Base-by-base conservation (phyloP, 2,797 vertebrate species). In the Artibeus lituratus region DNA sequence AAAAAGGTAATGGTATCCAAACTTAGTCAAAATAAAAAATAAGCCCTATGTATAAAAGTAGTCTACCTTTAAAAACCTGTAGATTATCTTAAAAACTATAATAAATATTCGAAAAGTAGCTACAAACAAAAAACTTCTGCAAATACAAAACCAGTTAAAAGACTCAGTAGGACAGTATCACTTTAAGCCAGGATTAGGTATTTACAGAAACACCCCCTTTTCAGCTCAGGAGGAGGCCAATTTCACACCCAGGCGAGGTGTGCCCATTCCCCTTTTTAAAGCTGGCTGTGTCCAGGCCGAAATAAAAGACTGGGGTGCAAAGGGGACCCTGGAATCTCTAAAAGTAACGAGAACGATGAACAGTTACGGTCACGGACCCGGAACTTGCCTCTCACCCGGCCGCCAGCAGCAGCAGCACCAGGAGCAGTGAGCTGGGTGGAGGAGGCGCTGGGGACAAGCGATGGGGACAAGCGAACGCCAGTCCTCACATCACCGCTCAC, bases 371-470 rank as follows among this genome's bases (percentile, higher is more conserved):
- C 16, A 29, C 2, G 18, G 49, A 35, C 49, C 29, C 55, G 55
- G 29, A 37, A 42, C 11, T 14, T 4, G 19, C 67, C 42, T 42
- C 77, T 87, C 29, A 39, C 3, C 35, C 29, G 11, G 29, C 37
- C 37, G 7, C 47, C 29, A 35, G 16, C 42, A 39, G n/a, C 19
- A 37, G n/a, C 32, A 19, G 72, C 7, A 47, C 14, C 32, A 6
- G 47, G 7, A 82, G 49, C 35, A 44, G 62, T 0, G n/a, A 7
- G 9, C 35, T 1, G 5, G 10, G 44, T 2, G 29, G 5, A 7
- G 51, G 29, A 37, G 51, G 10, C 0, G 14, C 14, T 5, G 7
- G 62, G 0, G 2, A 2, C 1, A 4, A 35, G 19, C n/a, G n/a
- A n/a, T 12, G 12, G 53, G 42, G 35, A 16, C n/a, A n/a, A n/a